phyloP scores from a whole-genome alignment of 2,888 invertebrate species.

The Elysia crispata region DNA sequence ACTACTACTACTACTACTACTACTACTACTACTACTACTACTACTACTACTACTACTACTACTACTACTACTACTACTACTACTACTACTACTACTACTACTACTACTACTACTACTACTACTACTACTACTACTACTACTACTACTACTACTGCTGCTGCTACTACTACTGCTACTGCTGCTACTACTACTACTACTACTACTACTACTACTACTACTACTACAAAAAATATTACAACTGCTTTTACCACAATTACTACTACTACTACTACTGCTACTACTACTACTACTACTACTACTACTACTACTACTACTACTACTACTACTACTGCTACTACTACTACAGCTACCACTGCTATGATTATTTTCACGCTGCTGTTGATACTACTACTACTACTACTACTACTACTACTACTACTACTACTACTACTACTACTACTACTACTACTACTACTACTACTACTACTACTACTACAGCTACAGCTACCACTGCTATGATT shows the following conservation, averaged over 20 bases:
- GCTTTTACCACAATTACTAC: too few species aligned
- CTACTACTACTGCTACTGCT: not conserved
- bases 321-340: slow-evolving; percentile 4
- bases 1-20: slow-evolving; percentile 9
- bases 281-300: slow-evolving; percentile 4
- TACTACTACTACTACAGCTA: slow-evolving; percentile 9
- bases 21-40: slow-evolving; percentile 9
- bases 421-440: slow-evolving; percentile 9
- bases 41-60: slow-evolving; percentile 9
- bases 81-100: slow-evolving; percentile 9
- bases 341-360: not conserved
- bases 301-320: slow-evolving; percentile 9
- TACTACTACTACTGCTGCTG: not conserved
- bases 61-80: slow-evolving; percentile 9
- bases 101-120: slow-evolving; percentile 9
- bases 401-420: slow-evolving; percentile 9
- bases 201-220: slow-evolving; percentile 9
- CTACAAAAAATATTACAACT: too few species aligned
- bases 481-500: not conserved
- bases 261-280: not conserved
- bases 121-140: slow-evolving; percentile 9
- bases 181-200: slow-evolving; percentile 4
- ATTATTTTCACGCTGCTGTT: too few species aligned
- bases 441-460: slow-evolving; percentile 9
- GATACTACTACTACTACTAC: slow-evolving; percentile 1